Evolutionary conservation across 2,888 invertebrate genomes (phyloP).

Genomic region (Seladonia tumulorum): DNA sequence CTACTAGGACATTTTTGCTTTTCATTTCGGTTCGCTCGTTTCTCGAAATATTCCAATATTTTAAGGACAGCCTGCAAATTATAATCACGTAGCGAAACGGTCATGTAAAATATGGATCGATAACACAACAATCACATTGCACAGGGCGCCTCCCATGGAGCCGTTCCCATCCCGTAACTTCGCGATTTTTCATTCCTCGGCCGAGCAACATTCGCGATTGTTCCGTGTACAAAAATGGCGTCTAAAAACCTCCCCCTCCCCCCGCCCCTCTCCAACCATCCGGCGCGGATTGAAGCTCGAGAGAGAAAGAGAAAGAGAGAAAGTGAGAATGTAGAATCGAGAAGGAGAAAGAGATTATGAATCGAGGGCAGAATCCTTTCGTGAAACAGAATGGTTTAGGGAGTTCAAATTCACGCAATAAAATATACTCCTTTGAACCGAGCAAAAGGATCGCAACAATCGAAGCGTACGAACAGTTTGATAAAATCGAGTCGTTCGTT

Average conservation of each 20-base stretch:
- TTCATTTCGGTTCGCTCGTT: neutral
- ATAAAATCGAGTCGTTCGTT: neutral
- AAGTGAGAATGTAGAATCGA: neutral
- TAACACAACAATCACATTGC: conserved; percentile 59
- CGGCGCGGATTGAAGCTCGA: neutral
- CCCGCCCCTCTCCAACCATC: neutral
- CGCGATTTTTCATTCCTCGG: conserved; percentile 1
- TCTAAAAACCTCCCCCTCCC: neutral
- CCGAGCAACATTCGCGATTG: conserved; percentile 16
- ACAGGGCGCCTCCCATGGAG: conserved; percentile 51
- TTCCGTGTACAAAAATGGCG: conserved; percentile 26
- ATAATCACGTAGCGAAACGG: conserved; percentile 39
- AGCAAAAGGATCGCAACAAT: neutral
- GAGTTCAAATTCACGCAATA: neutral
- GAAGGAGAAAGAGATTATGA: neutral
- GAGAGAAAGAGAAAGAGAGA: neutral
- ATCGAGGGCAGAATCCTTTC: neutral
- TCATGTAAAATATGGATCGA: conserved; percentile 39
- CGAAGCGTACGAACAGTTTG: neutral
- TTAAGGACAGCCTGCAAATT: neutral
- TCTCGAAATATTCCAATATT: neutral
- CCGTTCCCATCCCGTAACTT: conserved; percentile 1
- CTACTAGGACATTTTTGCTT: neutral
- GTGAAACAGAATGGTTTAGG: neutral
- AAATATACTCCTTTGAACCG: neutral